Evolutionary conservation across 2,797 vertebrate species (phyloP).

Genomic region (Rhinatrema bivittatum): DNA sequence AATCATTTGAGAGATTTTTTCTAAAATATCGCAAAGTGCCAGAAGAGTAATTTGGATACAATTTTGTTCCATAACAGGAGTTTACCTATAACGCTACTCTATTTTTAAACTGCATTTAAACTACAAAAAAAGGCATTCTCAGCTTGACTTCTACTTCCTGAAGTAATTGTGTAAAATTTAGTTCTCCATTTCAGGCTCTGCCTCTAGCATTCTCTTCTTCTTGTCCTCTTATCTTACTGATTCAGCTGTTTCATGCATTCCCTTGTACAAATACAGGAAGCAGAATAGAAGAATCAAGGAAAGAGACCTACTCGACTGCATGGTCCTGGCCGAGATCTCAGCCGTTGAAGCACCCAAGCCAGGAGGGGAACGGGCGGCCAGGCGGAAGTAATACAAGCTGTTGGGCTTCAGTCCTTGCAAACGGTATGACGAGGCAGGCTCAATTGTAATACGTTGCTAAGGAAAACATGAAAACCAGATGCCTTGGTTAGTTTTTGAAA

Average conservation of each 20-base stretch:
- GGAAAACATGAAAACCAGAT: conserved; percentile 14
- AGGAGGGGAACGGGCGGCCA: conserved; percentile 89
- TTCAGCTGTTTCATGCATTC: not conserved
- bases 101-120: no score
- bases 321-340: conserved; percentile 92
- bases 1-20: no score
- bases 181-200: no score
- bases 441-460: conserved; percentile 85
- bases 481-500: conserved; percentile 4
- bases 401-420: conserved; percentile 93
- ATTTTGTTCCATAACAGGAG: no score
- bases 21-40: no score
- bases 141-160: no score
- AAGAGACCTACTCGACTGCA: conserved; percentile 97
- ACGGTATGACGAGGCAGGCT: conserved; percentile 83
- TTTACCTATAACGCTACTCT: no score
- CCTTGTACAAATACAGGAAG: not conserved
- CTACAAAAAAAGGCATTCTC: no score
- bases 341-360: conserved; percentile 91
- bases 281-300: conserved; percentile 49
- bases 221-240: not conserved
- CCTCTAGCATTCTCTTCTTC: not conserved
- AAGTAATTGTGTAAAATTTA: no score
- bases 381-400: conserved; percentile 87
- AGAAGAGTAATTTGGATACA: no score